These are phyloP conservation scores for Pristionchus fissidentatus DNA, from an alignment of 2,888 invertebrate genomes.

Conservation along the genomic window DNA sequence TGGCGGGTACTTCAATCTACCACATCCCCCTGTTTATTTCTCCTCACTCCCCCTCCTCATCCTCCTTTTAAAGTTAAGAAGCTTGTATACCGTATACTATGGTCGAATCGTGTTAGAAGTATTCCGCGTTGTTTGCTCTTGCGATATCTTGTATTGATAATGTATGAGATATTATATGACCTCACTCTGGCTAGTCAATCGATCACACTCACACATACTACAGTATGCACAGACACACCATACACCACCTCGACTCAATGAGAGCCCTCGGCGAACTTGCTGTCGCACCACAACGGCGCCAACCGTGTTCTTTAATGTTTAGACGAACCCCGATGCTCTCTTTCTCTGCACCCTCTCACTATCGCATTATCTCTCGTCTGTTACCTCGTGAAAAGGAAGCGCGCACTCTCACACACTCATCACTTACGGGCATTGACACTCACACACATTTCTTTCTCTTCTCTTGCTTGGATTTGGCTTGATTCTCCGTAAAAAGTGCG, in stretches of 20 bases:
- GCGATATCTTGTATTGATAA: slow-evolving; percentile 37
- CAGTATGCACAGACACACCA: slow-evolving; percentile 19
- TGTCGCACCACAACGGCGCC: slow-evolving; percentile 8
- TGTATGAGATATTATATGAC: slow-evolving; percentile 36
- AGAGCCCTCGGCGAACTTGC: neutral
- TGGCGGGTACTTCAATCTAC: slow-evolving; percentile 40
- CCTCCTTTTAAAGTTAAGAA: neutral
- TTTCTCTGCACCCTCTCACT: slow-evolving; percentile 29
- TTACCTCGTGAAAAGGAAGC: no score
- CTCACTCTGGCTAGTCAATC: slow-evolving; percentile 1
- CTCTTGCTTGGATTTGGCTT: neutral
- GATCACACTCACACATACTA: slow-evolving; percentile 38
- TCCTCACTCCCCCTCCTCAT: no score
- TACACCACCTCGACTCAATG: no score
- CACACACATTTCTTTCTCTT: slow-evolving; percentile 29
- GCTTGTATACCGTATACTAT: slow-evolving; percentile 12
- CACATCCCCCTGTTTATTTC: no score
- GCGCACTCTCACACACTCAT: neutral
- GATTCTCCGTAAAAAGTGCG: slow-evolving; percentile 5
- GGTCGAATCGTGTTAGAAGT: slow-evolving; percentile 16
- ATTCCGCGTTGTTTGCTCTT: slow-evolving; percentile 23
- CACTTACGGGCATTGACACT: slow-evolving; percentile 11
- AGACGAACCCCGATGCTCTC: slow-evolving; percentile 27
- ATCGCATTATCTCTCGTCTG: slow-evolving; percentile 41
- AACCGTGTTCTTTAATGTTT: slow-evolving; percentile 22